Evolutionary conservation across 1,140 invertebrate species (phyloP), one percentile per base, ranked within the genome.

Genomic region (Prorops nasuta): DNA sequence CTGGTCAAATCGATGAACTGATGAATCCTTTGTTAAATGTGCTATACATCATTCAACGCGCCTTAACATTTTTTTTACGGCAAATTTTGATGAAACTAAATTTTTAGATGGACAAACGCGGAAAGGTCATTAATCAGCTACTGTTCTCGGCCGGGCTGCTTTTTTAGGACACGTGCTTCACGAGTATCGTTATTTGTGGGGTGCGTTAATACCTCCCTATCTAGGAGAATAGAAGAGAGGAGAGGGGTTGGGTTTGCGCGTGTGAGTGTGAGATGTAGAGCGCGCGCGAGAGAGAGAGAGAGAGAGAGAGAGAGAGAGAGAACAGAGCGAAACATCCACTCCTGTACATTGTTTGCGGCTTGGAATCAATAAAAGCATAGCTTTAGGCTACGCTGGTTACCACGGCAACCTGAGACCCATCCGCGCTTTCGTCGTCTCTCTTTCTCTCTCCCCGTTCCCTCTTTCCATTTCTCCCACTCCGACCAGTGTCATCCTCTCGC

Each of bases 321-420:
- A 72, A 72, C 69, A 71, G 63, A 69, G 65, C 66, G 72, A 74
- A 75, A 75, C 69, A 75, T 75, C 69, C 68, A 75, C 72, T 73
- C 71, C 71, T 74, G 72, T 75, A 76, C 74, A 77, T 75, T 75
- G 74, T 77, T 77, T 77, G 74, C 66, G 72, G 74, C 72, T 77
- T 74, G 71, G 72, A 77, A 77, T 77, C 74, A 77, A 77, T 77
- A 77, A 77, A 75, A 77, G 74, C 74, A 77, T 77, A 77, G 74
- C 74, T 77, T 77, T 77, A 77, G 72, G 74, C 74, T 74, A 76
- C 68, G 69, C 66, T 73, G 61, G 72, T 76, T 57, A 57, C 52
- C 68, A 72, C 72, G 65, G 63, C 67, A 67, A 75, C 72, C 60
- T 63, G 71, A 74, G 69, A 73, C 68, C 69, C 69, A 72, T 72